phyloP scores from a whole-genome alignment of 2,113 vertebrate genomes.

The Caretta caretta region DNA sequence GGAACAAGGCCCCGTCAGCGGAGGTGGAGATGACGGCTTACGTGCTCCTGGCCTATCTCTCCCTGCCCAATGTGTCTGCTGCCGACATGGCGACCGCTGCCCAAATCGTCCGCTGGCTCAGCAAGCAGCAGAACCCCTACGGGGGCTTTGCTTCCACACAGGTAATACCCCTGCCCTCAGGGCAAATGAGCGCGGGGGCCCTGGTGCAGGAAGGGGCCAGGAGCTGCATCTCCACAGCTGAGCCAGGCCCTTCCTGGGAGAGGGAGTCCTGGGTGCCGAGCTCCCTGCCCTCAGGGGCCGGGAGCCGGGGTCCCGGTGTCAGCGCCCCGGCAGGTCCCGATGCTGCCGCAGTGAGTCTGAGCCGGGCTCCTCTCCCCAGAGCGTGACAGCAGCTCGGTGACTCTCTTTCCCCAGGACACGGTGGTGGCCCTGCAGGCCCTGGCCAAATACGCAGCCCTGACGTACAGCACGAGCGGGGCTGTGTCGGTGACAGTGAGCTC shows the following conservation, averaged over 20 bases:
- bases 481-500: slow-evolving; percentile 51
- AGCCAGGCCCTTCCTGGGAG: neutral
- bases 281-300: too few species aligned
- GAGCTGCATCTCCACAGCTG: neutral
- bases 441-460: slow-evolving; percentile 54
- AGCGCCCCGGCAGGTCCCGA: neutral
- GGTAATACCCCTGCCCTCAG: neutral
- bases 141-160: slow-evolving; percentile 60
- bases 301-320: neutral
- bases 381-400: rapidly evolving
- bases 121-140: slow-evolving; percentile 49
- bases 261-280: neutral
- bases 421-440: slow-evolving; percentile 80
- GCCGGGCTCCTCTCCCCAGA: neutral
- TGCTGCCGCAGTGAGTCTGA: neutral
- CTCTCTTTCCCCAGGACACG: slow-evolving; percentile 60
- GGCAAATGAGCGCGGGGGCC: neutral
- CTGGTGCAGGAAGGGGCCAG: rapidly evolving
- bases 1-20: rapidly evolving
- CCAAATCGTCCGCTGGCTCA: slow-evolving; percentile 49
- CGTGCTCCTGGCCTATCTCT: slow-evolving; percentile 41
- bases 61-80: neutral
- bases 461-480: neutral
- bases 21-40: slow-evolving; percentile 63
- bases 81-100: neutral